Base-by-base conservation (phyloP, 2,888 invertebrate species). In the Acleris laterana region DNA sequence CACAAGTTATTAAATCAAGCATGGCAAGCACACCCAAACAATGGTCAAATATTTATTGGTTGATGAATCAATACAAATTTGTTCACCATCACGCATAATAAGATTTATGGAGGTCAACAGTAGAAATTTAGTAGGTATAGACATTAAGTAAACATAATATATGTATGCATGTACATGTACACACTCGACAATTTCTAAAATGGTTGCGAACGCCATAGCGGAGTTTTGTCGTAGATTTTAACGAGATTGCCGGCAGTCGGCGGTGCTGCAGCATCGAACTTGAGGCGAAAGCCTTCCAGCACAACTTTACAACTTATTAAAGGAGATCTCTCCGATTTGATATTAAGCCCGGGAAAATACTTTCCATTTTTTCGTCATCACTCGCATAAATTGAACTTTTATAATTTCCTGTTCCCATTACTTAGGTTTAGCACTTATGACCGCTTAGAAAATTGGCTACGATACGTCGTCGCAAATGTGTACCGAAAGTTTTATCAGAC, bases 261-360 rank as follows among this genome's bases (percentile, higher is more conserved):
- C 81, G 78, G 76, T 80, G 77, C 81, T 78, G 80, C 79, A 77
- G 79, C 81, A 80, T 83, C 83, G 80, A 86, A 88, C 83, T 88
- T 78, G 80, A 81, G 80, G 81, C 76, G 78, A 79, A 83, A 81
- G 80, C 84, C 82, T 84, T 85, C 84, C 79, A 80, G 84, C 83
- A 82, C 83, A 88, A 91, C 85, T 91, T 90, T 87, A 85, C 83
- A 88, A 90, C 85, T 90, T 91, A 88, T 90, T 87, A 88, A 82
- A 85, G 78, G 78, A 85, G 82, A 86, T 86, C 79, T 82, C 78
- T 78, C 77, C 79, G 80, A 86, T 88, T 85, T 83, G 79, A 86
- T 85, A 85, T 84, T 81, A 84, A 83, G 81, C 80, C 79, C 77
- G 72, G 77, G 74, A 73, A 79, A 81, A 82, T 84, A 80, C 80